Base-by-base conservation (phyloP, 2,888 invertebrate species). In the Trypoxylon attenuatum region DNA sequence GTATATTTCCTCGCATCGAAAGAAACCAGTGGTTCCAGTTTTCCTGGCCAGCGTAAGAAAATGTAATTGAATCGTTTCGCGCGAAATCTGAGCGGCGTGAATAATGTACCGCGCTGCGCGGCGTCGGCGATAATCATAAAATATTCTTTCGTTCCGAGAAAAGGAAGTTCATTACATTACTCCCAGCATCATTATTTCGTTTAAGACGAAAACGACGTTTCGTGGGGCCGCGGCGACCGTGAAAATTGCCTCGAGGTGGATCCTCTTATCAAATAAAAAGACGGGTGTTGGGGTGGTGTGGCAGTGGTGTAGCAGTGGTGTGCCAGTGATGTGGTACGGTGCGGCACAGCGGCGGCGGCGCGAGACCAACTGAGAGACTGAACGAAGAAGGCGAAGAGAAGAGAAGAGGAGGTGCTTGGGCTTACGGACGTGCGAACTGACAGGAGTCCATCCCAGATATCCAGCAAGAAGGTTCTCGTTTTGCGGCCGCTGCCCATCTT, bases 351-450 rank as follows among this genome's bases (percentile, higher is more conserved):
- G 53, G 63, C 42, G 63, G 67, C 52, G 62, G 52, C 53, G 57
- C 61, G 43, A 23, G 50, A 13, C n/a, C n/a, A n/a, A 59, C 50
- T 29, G 55, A 29, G 56, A 68, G 65, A 49, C 55, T 56, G 63
- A 60, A 52, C 39, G 53, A 54, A 46, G 63, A 50, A 65, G 29
- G 61, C 51, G 67, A 71, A 57, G 65, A 69, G 63, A 69, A 61
- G 71, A 72, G 69, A 68, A 60, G 71, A 70, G 69, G 74, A 62
- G 71, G 64, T 66, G 59, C 66, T 69, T 39, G 65, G 61, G 55
- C 67, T 72, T 69, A 80, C 73, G 69, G 77, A 82, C 81, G 81
- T 82, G 83, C 78, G 81, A 83, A 81, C 83, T 81, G 84, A 81
- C 83, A 78, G 80, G 78, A 78, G 76, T 77, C 78, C 76, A 78